These are phyloP conservation scores for Ips nitidus DNA, from an alignment of 1,140 invertebrate genomes.

Conservation along the genomic window DNA sequence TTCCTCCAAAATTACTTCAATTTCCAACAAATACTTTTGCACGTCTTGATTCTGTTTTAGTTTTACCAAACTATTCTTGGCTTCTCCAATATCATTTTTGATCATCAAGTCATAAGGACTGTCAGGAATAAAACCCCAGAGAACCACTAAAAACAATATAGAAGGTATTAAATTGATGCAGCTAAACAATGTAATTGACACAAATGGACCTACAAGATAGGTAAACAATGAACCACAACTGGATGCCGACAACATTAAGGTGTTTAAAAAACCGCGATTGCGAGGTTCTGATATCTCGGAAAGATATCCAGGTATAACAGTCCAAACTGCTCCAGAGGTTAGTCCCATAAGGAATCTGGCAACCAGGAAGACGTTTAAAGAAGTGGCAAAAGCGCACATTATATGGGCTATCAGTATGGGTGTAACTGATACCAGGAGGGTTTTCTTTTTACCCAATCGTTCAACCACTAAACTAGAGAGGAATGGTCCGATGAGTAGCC, in stretches of 20 bases:
- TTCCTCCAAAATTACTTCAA: conserved; percentile 54
- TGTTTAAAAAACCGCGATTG: conserved; percentile 50
- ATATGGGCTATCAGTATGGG: conserved; percentile 52
- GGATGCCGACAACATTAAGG: conserved; percentile 63
- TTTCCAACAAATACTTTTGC: conserved; percentile 58
- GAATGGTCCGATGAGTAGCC: conserved; percentile 59
- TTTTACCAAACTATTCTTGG: conserved; percentile 31
- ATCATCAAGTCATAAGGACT: conserved; percentile 62
- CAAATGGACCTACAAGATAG: conserved; percentile 62
- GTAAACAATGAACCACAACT: conserved; percentile 41
- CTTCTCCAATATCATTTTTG: conserved; percentile 14
- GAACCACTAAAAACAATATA: conserved; percentile 54
- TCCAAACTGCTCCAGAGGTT: conserved; percentile 53
- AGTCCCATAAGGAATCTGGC: conserved; percentile 54
- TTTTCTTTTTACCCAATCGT: conserved; percentile 54
- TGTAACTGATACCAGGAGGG: conserved; percentile 45
- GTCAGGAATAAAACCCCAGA: conserved; percentile 64
- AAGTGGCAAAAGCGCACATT: conserved; percentile 50
- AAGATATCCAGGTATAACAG: conserved; percentile 55
- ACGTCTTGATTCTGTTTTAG: conserved; percentile 49
- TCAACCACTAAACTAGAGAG: conserved; percentile 41
- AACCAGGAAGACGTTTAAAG: conserved; percentile 46
- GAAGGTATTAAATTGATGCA: conserved; percentile 55
- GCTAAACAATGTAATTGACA: conserved; percentile 56
- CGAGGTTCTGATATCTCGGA: conserved; percentile 55